Evolutionary conservation across 1,140 invertebrate species (phyloP).

Genomic region (Coboldia fuscipes): DNA sequence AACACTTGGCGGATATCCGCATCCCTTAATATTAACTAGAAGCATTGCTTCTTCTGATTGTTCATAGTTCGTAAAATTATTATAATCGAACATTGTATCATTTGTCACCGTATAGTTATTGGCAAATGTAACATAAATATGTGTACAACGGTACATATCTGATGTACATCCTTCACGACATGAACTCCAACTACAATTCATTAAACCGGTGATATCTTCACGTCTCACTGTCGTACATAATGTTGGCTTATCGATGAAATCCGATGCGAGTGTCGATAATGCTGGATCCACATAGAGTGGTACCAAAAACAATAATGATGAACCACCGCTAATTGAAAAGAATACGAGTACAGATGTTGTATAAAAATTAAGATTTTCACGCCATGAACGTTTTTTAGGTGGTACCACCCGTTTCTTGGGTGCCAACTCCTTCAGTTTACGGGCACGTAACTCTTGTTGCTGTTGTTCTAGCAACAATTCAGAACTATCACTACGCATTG

Average conservation of each 20-base stretch:
- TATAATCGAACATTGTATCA: neutral
- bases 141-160: constrained; percentile 65
- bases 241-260: constrained; percentile 58
- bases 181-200: constrained; percentile 70
- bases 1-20: constrained; percentile 73
- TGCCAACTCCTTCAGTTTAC: constrained; percentile 43
- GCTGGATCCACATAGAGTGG: constrained; percentile 75
- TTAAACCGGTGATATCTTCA: constrained; percentile 52
- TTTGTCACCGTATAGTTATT: neutral
- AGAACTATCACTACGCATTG: constrained; percentile 63
- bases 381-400: constrained; percentile 38
- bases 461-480: constrained; percentile 57
- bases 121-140: constrained; percentile 55
- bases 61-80: constrained; percentile 17
- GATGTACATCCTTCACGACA: constrained; percentile 75
- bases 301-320: constrained; percentile 64
- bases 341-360: constrained; percentile 55
- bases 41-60: constrained; percentile 38
- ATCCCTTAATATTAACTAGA: constrained; percentile 62
- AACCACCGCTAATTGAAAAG: constrained; percentile 55
- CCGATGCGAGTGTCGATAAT: constrained; percentile 64
- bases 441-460: constrained; percentile 43
- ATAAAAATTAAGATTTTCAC: constrained; percentile 55
- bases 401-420: constrained; percentile 28
- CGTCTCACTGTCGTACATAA: constrained; percentile 50